A percentile compares a stretch with the other conserved stretches of the same genome.
These are phyloP conservation scores for Ornithorhynchus anatinus DNA, from an alignment of 2,113 vertebrate genomes.

Conservation along the genomic window DNA sequence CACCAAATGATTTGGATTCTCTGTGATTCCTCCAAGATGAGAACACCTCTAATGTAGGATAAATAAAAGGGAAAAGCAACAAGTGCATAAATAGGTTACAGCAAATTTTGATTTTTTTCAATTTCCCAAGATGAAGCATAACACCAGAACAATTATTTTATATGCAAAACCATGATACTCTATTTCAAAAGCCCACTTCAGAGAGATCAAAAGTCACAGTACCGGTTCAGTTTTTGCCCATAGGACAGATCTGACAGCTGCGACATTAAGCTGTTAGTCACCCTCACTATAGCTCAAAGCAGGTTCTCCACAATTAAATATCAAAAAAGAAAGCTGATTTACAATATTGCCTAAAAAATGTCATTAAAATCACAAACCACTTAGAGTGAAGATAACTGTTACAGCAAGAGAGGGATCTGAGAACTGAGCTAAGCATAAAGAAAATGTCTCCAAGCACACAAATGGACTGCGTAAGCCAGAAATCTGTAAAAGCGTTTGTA, in stretches of 20 bases:
- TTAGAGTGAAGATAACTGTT: neutral
- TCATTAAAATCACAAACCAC: neutral
- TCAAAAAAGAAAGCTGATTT: slow-evolving; percentile 10
- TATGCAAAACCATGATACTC: neutral
- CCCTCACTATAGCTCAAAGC: neutral
- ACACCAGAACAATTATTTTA: neutral
- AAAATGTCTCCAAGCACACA: neutral
- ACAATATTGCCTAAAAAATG: neutral
- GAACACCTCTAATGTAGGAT: neutral
- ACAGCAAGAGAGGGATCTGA: neutral
- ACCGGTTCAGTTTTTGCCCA: slow-evolving; percentile 5
- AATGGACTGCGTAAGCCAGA: neutral
- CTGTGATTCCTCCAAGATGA: neutral
- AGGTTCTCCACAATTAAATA: slow-evolving; percentile 22
- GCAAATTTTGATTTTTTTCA: neutral
- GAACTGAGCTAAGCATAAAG: neutral
- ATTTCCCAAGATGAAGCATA: neutral
- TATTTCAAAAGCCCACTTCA: slow-evolving; percentile 1
- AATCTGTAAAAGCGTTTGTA: neutral
- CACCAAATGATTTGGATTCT: neutral
- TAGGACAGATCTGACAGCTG: neutral
- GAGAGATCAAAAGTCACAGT: neutral
- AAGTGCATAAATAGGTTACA: neutral
- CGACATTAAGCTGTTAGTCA: neutral
- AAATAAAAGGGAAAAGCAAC: neutral